Percentiles rank a stretch among this genome's conserved stretches.
phyloP scores from a whole-genome alignment of 2,113 vertebrate species.

The Macquaria ambigua region DNA sequence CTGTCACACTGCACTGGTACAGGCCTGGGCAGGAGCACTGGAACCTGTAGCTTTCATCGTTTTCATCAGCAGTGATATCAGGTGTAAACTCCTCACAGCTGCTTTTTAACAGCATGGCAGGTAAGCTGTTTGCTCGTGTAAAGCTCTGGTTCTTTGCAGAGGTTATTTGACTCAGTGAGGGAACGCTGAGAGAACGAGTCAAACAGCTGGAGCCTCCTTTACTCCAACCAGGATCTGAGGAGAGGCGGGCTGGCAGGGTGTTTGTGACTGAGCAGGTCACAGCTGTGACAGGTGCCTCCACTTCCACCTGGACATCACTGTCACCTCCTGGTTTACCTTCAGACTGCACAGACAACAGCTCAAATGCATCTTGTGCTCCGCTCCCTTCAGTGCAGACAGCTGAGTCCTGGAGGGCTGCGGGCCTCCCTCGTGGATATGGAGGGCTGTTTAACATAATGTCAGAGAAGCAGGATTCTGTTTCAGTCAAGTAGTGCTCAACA shows the following conservation, averaged over 20 bases:
- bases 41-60: conserved; percentile 34
- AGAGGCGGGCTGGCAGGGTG: neutral
- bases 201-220: neutral
- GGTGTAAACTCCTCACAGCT: conserved; percentile 45
- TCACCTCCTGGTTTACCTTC: neutral
- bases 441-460: too few relatives aligned
- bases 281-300: neutral
- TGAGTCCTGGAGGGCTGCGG: too few relatives aligned
- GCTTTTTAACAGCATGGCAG: neutral
- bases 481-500: too few relatives aligned
- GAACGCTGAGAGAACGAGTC: neutral
- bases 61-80: neutral
- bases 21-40: conserved; percentile 25
- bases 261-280: neutral
- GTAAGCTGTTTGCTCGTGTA: neutral
- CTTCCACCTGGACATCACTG: neutral
- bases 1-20: conserved; percentile 49
- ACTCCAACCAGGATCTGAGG: neutral
- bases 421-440: too few relatives aligned
- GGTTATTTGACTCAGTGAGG: neutral
- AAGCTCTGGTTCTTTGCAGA: neutral
- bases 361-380: too few relatives aligned
- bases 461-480: too few relatives aligned
- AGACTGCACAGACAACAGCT: neutral
- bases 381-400: too few relatives aligned